Conservation (phyloP, 2,888 invertebrate species). For the Microctonus hyperodae region DNA sequence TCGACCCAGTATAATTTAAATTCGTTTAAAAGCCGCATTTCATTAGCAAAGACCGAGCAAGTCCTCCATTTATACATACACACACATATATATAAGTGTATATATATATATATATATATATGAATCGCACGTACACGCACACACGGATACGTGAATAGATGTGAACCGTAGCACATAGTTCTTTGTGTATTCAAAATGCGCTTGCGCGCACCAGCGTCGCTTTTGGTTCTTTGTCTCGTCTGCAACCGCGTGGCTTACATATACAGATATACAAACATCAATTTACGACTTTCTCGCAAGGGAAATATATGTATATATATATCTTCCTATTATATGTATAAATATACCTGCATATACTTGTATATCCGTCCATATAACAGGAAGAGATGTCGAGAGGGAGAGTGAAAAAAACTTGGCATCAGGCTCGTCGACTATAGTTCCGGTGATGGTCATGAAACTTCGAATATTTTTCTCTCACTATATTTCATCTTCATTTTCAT, state of each 20-base stretch:
- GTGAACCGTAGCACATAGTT: too few species aligned
- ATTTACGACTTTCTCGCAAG: conserved; percentile 14
- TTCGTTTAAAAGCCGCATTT: conserved; percentile 50
- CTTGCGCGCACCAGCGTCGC: conserved; percentile 15
- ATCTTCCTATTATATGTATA: too few species aligned
- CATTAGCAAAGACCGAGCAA: conserved; percentile 37
- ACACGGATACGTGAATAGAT: too few species aligned
- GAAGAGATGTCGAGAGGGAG: conserved; percentile 18
- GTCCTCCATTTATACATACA: conserved; percentile 6
- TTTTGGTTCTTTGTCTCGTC: conserved; percentile 41
- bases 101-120: not conserved
- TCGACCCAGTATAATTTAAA: conserved; percentile 48
- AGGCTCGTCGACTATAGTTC: conserved; percentile 1
- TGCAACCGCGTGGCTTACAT: conserved; percentile 26
- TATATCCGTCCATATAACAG: too few species aligned
- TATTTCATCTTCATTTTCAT: not conserved
- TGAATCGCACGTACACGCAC: too few species aligned
- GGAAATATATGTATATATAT: not conserved
- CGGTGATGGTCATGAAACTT: conserved; percentile 6
- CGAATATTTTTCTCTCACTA: not conserved
- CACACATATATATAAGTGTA: too few species aligned
- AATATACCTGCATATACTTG: too few species aligned
- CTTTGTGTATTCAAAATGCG: too few species aligned
- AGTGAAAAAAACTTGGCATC: conserved; percentile 15
- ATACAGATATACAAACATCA: conserved; percentile 14